Evolutionary conservation across 2,888 invertebrate genomes (phyloP).

Genomic region (Noctuana brunneofusca): DNA sequence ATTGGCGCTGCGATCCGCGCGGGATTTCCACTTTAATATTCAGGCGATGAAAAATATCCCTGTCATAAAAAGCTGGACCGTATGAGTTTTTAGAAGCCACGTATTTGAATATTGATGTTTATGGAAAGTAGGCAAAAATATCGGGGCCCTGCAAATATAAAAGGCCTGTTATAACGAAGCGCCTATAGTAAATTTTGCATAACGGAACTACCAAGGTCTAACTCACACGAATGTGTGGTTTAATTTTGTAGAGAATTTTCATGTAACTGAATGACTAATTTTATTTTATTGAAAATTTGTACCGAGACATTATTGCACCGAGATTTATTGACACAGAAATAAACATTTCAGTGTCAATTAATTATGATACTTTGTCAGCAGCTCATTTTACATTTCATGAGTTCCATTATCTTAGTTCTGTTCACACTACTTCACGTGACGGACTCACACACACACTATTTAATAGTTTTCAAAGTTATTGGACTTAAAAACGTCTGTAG

Average conservation of each 20-base stretch:
- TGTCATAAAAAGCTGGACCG: slow-evolving; percentile 72
- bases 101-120: slow-evolving; percentile 78
- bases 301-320: no score
- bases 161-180: slow-evolving; percentile 45
- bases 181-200: slow-evolving; percentile 46
- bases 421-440: no score
- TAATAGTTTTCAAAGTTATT: no score
- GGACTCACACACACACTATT: no score
- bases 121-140: slow-evolving; percentile 56
- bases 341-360: no score
- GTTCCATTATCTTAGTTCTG: no score
- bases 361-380: no score
- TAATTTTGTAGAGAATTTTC: not conserved
- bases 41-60: slow-evolving; percentile 75
- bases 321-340: no score
- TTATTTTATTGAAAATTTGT: not conserved
- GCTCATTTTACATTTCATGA: no score
- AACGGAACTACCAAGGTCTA: slow-evolving; percentile 49
- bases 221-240: slow-evolving; percentile 15
- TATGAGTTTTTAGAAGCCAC: slow-evolving; percentile 70
- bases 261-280: no score
- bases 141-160: slow-evolving; percentile 46
- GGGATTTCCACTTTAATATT: slow-evolving; percentile 75
- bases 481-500: no score
- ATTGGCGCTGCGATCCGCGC: slow-evolving; percentile 64